Evolutionary conservation across 2,113 vertebrate species (phyloP).

Genomic region (Pterophyllum scalare): DNA sequence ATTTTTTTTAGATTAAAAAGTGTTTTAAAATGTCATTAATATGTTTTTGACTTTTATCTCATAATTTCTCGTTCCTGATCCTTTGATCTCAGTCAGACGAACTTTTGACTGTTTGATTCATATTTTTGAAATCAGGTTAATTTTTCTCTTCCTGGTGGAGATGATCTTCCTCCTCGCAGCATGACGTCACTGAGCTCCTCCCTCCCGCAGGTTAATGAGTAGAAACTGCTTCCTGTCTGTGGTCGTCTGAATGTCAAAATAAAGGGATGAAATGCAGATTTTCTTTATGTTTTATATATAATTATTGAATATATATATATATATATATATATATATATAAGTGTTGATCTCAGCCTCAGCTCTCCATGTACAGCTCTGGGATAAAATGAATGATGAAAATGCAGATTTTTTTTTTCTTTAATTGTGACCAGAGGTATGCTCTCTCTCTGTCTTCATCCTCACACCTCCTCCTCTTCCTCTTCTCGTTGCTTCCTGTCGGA

Average conservation of each 20-base stretch:
- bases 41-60: neutral
- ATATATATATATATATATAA: neutral
- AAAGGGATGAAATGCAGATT: slow-evolving; percentile 45
- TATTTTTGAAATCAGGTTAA: neutral
- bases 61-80: neutral
- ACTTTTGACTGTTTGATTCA: fast-evolving
- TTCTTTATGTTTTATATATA: slow-evolving; percentile 48
- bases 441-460: neutral
- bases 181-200: neutral
- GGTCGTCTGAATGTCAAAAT: slow-evolving; percentile 16
- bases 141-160: neutral
- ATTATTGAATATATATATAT: slow-evolving; percentile 26
- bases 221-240: neutral
- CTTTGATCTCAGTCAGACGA: fast-evolving
- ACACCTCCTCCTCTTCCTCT: slow-evolving; percentile 27
- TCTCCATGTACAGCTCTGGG: slow-evolving; percentile 64
- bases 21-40: no score
- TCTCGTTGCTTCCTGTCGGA: slow-evolving; percentile 7
- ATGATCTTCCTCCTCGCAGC: neutral
- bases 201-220: neutral
- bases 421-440: slow-evolving; percentile 33
- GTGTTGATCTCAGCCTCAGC: slow-evolving; percentile 34
- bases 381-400: slow-evolving; percentile 62
- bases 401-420: slow-evolving; percentile 38
- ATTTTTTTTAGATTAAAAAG: fast-evolving